A percentile compares a stretch with the other conserved stretches of the same genome.
These are phyloP conservation scores for Merluccius polli DNA, from an alignment of 2,797 vertebrate species.

Conservation along the genomic window DNA sequence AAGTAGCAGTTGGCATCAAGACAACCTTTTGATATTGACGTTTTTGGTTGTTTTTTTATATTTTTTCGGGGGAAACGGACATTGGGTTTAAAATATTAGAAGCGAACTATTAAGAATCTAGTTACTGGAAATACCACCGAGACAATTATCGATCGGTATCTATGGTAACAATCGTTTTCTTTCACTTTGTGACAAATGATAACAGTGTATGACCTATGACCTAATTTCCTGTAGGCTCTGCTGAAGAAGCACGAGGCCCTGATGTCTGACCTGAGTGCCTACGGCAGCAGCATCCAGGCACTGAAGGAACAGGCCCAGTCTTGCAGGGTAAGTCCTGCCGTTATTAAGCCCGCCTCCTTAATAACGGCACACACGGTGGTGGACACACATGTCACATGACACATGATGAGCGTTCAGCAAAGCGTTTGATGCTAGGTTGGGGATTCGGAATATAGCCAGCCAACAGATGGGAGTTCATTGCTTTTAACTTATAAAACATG, in stretches of 20 bases:
- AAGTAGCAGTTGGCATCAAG: no score
- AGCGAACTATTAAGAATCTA: not conserved
- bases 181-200: not conserved
- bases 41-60: no score
- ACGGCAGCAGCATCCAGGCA: constrained; percentile 93
- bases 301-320: constrained; percentile 92
- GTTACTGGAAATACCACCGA: not conserved
- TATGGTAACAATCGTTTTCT: not conserved
- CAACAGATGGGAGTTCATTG: no score
- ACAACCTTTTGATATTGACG: no score
- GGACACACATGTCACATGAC: no score
- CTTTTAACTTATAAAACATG: no score
- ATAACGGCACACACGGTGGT: no score
- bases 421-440: no score
- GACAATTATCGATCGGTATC: not conserved
- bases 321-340: constrained; percentile 86
- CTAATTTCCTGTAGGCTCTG: constrained; percentile 77
- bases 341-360: no score
- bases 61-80: not conserved
- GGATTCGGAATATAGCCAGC: no score
- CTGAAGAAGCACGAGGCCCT: constrained; percentile 98
- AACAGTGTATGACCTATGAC: not conserved
- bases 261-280: constrained; percentile 96
- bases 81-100: not conserved
- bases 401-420: no score